Evolutionary conservation across 2,797 vertebrate genomes (phyloP).

Genomic region (Uromys caudimaculatus): DNA sequence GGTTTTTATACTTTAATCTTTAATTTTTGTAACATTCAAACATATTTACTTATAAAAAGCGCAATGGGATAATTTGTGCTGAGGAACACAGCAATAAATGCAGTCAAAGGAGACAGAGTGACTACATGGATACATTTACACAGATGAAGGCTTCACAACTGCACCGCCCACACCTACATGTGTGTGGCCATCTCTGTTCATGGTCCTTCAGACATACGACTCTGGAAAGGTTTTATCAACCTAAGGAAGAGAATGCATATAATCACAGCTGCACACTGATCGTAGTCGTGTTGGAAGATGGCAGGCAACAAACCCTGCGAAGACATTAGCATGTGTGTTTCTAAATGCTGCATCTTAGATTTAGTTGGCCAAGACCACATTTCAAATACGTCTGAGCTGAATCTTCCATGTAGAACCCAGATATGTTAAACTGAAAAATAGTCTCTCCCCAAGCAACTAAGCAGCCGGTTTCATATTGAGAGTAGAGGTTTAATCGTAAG

Average conservation of each 20-base stretch:
- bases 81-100: slow-evolving; percentile 96
- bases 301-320: slow-evolving; percentile 82
- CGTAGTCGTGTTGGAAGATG: slow-evolving; percentile 85
- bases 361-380: slow-evolving; percentile 84
- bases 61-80: slow-evolving; percentile 91
- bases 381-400: slow-evolving; percentile 80
- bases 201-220: slow-evolving; percentile 84
- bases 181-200: slow-evolving; percentile 79
- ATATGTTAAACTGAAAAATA: slow-evolving; percentile 80
- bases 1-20: neutral
- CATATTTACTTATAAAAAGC: slow-evolving; percentile 93
- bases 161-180: slow-evolving; percentile 80
- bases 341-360: slow-evolving; percentile 79
- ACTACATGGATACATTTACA: slow-evolving; percentile 89
- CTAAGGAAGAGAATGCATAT: slow-evolving; percentile 84
- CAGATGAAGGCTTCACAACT: slow-evolving; percentile 82
- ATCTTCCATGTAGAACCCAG: slow-evolving; percentile 78
- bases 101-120: slow-evolving; percentile 89
- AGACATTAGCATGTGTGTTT: slow-evolving; percentile 81
- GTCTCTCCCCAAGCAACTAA: slow-evolving; percentile 28
- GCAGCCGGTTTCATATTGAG: slow-evolving; percentile 65
- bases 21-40: slow-evolving; percentile 35
- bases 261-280: slow-evolving; percentile 85
- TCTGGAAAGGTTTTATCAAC: slow-evolving; percentile 80
- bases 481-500: slow-evolving; percentile 82